Conservation (phyloP, 2,797 vertebrate genomes). For the Amblyraja radiata region DNA sequence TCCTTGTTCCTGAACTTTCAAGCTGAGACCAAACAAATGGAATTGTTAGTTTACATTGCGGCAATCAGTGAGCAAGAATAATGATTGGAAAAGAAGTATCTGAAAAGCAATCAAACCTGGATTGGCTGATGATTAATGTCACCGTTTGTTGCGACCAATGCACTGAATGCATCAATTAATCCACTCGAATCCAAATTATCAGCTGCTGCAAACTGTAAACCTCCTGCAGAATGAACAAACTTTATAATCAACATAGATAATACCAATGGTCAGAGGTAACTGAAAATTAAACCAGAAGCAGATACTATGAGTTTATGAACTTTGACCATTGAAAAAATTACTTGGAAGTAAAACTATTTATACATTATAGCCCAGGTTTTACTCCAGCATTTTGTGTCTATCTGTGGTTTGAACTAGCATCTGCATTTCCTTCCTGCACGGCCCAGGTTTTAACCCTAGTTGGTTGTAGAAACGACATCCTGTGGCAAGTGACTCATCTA, state of each 20-base stretch:
- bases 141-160: slow-evolving; percentile 50
- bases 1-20: slow-evolving; percentile 45
- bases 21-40: slow-evolving; percentile 47
- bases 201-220: slow-evolving; percentile 49
- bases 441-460: too few species aligned
- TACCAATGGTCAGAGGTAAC: neutral
- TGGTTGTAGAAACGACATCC: too few species aligned
- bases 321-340: neutral
- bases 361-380: neutral
- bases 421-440: too few species aligned
- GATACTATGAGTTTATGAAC: neutral
- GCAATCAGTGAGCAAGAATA: neutral
- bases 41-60: neutral
- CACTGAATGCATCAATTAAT: slow-evolving; percentile 54
- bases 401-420: too few species aligned
- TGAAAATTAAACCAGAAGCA: neutral
- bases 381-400: too few species aligned
- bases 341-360: neutral
- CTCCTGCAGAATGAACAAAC: slow-evolving; percentile 48
- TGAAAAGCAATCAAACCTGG: slow-evolving; percentile 50
- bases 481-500: too few species aligned
- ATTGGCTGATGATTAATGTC: slow-evolving; percentile 49
- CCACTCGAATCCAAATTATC: slow-evolving; percentile 48
- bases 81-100: neutral
- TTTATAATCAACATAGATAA: neutral